phyloP scores from a whole-genome alignment of 2,113 vertebrate genomes.

The Microcebus lehilahytsara region DNA sequence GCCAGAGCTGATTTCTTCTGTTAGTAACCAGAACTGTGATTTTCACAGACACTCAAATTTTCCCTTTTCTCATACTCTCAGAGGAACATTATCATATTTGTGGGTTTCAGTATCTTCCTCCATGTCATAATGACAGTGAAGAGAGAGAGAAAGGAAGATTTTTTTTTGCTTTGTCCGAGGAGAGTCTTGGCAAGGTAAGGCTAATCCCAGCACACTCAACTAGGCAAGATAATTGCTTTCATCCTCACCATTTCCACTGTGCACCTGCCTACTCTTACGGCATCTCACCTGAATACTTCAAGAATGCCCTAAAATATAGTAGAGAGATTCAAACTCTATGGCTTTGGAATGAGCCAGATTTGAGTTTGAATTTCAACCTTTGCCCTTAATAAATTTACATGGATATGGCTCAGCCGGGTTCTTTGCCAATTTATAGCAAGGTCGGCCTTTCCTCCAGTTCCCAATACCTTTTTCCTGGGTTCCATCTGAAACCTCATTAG shows the following conservation, averaged over 20 bases:
- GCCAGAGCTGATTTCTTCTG: not conserved
- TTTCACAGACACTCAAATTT: not conserved
- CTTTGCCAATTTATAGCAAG: not conserved
- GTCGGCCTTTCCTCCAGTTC: not conserved
- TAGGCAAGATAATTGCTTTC: not conserved
- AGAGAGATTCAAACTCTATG: not conserved
- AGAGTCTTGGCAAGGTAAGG: not conserved
- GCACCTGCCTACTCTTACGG: not conserved
- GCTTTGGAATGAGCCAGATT: not conserved
- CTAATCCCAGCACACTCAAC: not conserved
- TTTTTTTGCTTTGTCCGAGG: not conserved
- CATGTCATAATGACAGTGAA: not conserved
- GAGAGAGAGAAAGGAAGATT: not conserved
- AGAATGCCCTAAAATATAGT: accelerated
- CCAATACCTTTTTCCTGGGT: not conserved
- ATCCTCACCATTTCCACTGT: too few species aligned
- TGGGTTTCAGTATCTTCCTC: not conserved
- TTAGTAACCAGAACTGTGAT: not conserved
- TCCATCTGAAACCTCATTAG: not conserved
- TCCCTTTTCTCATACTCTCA: not conserved
- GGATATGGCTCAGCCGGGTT: not conserved
- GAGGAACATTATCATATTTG: not conserved
- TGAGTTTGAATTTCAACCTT: not conserved
- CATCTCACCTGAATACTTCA: not conserved
- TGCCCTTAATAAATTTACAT: not conserved